Conservation (phyloP, 2,888 invertebrate species). For the Anarsia innoxiella region DNA sequence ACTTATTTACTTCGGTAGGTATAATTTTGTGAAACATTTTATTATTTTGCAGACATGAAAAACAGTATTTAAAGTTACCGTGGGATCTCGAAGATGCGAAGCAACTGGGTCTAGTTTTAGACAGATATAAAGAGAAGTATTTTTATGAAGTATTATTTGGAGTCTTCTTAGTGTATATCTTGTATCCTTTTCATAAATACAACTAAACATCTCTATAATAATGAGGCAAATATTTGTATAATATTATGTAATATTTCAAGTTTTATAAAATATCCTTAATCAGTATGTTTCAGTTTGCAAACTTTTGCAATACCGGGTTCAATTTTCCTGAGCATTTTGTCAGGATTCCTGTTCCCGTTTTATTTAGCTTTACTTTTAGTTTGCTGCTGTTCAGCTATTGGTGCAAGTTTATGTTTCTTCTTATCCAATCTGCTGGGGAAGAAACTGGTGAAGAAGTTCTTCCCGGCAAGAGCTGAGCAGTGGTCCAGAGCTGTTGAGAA, state of each 20-base stretch:
- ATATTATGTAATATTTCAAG: too few relatives aligned
- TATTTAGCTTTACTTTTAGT: conserved; percentile 90
- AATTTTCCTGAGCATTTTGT: conserved; percentile 96
- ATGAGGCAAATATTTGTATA: too few relatives aligned
- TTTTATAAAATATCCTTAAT: conserved; percentile 47
- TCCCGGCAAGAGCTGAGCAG: conserved; percentile 88
- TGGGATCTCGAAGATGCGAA: conserved; percentile 97
- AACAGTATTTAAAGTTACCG: conserved; percentile 90
- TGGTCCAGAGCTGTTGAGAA: conserved; percentile 91
- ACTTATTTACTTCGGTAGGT: neutral
- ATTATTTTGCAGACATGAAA: conserved; percentile 83
- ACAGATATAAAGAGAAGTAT: conserved; percentile 94
- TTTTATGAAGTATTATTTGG: conserved; percentile 93
- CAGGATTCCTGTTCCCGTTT: conserved; percentile 97
- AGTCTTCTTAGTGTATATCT: conserved; percentile 93
- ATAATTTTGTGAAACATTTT: neutral
- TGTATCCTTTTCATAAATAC: conserved; percentile 92
- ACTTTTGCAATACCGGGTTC: conserved; percentile 99
- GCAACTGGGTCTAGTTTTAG: conserved; percentile 91
- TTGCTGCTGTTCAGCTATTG: conserved; percentile 95
- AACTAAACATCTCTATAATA: too few relatives aligned
- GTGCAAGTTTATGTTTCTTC: conserved; percentile 96
- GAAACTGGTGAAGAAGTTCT: conserved; percentile 87
- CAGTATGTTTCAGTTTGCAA: conserved; percentile 83
- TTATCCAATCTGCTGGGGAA: conserved; percentile 93